Conservation (phyloP, 1,140 invertebrate species). For the Plectus sambesii region DNA sequence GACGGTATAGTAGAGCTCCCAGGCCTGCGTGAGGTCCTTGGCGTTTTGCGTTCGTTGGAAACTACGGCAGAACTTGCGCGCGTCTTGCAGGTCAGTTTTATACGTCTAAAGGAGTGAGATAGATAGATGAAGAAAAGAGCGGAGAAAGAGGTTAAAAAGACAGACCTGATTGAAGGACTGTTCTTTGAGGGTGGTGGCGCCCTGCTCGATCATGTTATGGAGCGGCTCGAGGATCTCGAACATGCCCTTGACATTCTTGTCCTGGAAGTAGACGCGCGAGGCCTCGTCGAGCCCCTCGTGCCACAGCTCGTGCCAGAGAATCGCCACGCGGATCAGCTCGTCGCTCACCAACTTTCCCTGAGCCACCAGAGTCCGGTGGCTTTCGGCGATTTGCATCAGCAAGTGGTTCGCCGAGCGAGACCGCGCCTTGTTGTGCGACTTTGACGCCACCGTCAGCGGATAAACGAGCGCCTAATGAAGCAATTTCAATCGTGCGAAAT, state of each 20-base stretch:
- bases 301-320: slow-evolving; percentile 99
- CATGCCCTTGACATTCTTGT: slow-evolving; percentile 76
- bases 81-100: slow-evolving; percentile 79
- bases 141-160: too few relatives aligned
- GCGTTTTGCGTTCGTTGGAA: slow-evolving; percentile 72
- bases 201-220: slow-evolving; percentile 80
- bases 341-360: slow-evolving; percentile 76
- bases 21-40: slow-evolving; percentile 86
- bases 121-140: not conserved
- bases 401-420: slow-evolving; percentile 86
- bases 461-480: slow-evolving; percentile 74
- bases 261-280: slow-evolving; percentile 81
- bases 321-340: slow-evolving; percentile 92
- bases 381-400: slow-evolving; percentile 84
- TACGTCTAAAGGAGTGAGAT: slow-evolving; percentile 56
- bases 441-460: slow-evolving; percentile 89
- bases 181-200: slow-evolving; percentile 84
- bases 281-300: slow-evolving; percentile 96
- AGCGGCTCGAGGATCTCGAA: slow-evolving; percentile 84
- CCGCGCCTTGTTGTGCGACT: slow-evolving; percentile 71
- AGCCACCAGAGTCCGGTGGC: slow-evolving; percentile 75
- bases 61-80: slow-evolving; percentile 77
- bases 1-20: slow-evolving; percentile 87
- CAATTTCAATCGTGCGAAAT: not conserved
- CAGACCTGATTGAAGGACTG: slow-evolving; percentile 76